These are phyloP conservation scores for Acrocyrtus sp. DNA, from an alignment of 2,888 invertebrate species.

Conservation along the genomic window DNA sequence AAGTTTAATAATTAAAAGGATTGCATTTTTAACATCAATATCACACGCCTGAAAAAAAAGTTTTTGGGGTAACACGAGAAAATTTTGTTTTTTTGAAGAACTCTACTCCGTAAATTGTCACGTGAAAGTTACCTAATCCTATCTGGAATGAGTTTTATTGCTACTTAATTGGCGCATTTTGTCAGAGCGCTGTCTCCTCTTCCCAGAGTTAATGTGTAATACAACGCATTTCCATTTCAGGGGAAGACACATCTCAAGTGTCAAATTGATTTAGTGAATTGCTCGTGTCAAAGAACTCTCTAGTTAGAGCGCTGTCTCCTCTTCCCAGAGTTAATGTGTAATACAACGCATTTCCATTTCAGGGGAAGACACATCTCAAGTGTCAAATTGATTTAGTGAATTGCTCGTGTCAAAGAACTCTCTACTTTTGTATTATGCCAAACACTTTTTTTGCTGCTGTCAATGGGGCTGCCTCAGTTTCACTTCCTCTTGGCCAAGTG, in stretches of 20 bases:
- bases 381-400: conserved; percentile 39
- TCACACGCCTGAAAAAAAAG: too few species aligned
- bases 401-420: conserved; percentile 12
- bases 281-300: conserved; percentile 13
- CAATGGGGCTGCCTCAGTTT: too few species aligned
- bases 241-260: conserved; percentile 19
- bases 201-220: too few species aligned
- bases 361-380: conserved; percentile 9
- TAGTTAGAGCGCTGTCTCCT: too few species aligned
- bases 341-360: too few species aligned
- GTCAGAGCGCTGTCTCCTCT: neutral
- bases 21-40: too few species aligned
- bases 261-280: conserved; percentile 37
- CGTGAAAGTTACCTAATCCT: conserved; percentile 40
- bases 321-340: too few species aligned
- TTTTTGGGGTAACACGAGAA: conserved; percentile 33
- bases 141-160: conserved; percentile 36
- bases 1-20: too few species aligned
- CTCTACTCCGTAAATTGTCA: neutral
- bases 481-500: too few species aligned
- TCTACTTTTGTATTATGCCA: too few species aligned
- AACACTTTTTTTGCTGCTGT: too few species aligned
- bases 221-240: too few species aligned
- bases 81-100: conserved; percentile 25
- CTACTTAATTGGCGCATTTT: conserved; percentile 27